Percentiles rank a stretch among this genome's conserved stretches.
phyloP scores from a whole-genome alignment of 2,888 invertebrate species.

The Dryobotodes eremita region DNA sequence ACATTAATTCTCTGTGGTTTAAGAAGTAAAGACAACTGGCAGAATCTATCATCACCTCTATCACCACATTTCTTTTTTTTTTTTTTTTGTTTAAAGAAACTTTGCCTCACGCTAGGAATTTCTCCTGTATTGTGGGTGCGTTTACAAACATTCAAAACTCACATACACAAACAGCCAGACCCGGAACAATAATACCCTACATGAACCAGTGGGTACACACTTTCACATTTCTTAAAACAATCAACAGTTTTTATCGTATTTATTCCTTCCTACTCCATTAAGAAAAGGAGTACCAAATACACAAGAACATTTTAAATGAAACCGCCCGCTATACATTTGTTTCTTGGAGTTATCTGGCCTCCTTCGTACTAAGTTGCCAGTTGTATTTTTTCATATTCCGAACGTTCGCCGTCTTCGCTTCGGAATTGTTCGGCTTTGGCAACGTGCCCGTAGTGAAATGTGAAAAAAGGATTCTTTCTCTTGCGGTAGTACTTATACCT shows the following conservation, averaged over 20 bases:
- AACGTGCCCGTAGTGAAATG: conserved; percentile 54
- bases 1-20: background rate
- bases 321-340: conserved; percentile 61
- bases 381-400: conserved; percentile 63
- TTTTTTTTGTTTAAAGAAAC: too few species aligned
- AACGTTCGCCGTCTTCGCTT: conserved; percentile 46
- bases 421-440: conserved; percentile 59
- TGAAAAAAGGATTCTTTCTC: conserved; percentile 45
- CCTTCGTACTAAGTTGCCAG: conserved; percentile 44
- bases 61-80: background rate
- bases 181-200: background rate
- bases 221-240: background rate
- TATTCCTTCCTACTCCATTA: conserved; percentile 30
- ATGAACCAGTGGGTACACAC: background rate
- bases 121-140: too few species aligned
- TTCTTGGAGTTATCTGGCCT: conserved; percentile 52
- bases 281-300: conserved; percentile 18
- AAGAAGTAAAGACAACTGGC: background rate
- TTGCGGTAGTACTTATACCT: conserved; percentile 30
- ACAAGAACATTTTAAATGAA: conserved; percentile 65
- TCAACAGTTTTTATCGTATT: conserved; percentile 33
- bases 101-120: too few species aligned
- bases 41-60: background rate
- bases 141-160: too few species aligned
- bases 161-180: too few species aligned